Evolutionary conservation across 2,797 vertebrate genomes (phyloP).

Genomic region (Lagorchestes hirsutus): DNA sequence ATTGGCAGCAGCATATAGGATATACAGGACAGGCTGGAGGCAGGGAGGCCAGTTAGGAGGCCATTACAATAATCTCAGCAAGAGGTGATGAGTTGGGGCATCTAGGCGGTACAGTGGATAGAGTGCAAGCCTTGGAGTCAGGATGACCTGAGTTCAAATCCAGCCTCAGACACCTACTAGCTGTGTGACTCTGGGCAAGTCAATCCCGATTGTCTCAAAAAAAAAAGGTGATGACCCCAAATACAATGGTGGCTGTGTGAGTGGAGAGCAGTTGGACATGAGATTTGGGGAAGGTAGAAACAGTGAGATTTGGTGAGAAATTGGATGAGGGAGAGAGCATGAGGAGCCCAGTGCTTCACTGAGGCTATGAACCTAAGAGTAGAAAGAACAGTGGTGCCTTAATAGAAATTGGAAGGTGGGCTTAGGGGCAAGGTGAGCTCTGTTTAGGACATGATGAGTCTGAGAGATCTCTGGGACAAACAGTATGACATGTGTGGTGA

Average conservation of each 20-base stretch:
- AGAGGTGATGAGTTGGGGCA: background rate
- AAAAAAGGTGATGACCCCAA: background rate
- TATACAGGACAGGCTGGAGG: background rate
- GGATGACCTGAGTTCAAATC: no score
- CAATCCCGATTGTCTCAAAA: no score
- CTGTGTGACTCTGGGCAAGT: no score
- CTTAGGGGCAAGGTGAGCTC: background rate
- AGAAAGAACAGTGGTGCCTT: background rate
- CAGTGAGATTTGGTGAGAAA: background rate
- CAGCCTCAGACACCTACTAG: no score
- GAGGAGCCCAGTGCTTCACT: background rate
- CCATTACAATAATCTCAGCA: background rate
- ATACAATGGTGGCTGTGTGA: background rate
- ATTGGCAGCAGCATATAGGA: no score
- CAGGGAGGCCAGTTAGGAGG: background rate
- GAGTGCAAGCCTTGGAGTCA: no score
- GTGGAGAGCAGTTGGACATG: background rate
- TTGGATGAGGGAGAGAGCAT: background rate
- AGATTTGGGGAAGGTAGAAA: background rate
- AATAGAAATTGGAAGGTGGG: background rate
- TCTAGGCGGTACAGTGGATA: no score
- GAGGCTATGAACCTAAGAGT: no score
- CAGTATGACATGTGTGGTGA: background rate
- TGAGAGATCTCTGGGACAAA: background rate
- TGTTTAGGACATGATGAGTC: background rate